Percentiles rank a stretch among this genome's conserved stretches.
These are phyloP conservation scores for Microhierax caerulescens DNA, from an alignment of 2,797 vertebrate genomes.

Conservation along the genomic window DNA sequence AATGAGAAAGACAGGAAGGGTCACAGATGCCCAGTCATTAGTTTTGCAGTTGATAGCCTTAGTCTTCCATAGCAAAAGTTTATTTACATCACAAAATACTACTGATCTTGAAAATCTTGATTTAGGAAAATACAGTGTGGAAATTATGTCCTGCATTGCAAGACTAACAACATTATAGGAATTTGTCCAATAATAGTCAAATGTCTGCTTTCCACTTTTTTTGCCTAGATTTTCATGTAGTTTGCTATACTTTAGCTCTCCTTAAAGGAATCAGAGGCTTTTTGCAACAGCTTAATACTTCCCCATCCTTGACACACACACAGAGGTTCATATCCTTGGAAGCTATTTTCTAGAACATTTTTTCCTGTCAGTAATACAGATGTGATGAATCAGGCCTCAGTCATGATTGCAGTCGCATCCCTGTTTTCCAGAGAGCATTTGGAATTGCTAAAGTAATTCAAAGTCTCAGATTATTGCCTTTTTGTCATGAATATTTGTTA, in stretches of 20 bases:
- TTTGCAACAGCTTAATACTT: not conserved
- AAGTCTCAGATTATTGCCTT: conserved; percentile 6
- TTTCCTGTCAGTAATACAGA: not conserved
- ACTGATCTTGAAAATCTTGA: not conserved
- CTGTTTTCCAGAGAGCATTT: conserved; percentile 29
- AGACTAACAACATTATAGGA: not conserved
- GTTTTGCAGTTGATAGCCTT: not conserved
- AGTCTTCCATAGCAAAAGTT: not conserved
- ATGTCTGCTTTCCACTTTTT: not conserved
- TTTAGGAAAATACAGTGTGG: not conserved
- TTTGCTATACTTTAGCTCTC: not conserved
- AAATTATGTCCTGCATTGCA: not conserved
- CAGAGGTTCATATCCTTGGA: not conserved
- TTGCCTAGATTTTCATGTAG: not conserved
- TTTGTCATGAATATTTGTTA: conserved; percentile 9
- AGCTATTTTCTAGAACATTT: not conserved
- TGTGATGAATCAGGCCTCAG: not conserved
- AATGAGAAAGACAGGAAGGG: not conserved
- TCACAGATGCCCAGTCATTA: not conserved
- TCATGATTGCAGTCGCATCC: not conserved
- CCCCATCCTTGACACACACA: not conserved
- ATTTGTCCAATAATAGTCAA: not conserved
- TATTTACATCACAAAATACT: not conserved
- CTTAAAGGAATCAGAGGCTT: not conserved
- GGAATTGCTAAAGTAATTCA: conserved; percentile 6